Percentiles rank a stretch among this genome's conserved stretches.
Evolutionary conservation across 2,797 vertebrate genomes (phyloP).

Genomic region (Melanogrammus aeglefinus): DNA sequence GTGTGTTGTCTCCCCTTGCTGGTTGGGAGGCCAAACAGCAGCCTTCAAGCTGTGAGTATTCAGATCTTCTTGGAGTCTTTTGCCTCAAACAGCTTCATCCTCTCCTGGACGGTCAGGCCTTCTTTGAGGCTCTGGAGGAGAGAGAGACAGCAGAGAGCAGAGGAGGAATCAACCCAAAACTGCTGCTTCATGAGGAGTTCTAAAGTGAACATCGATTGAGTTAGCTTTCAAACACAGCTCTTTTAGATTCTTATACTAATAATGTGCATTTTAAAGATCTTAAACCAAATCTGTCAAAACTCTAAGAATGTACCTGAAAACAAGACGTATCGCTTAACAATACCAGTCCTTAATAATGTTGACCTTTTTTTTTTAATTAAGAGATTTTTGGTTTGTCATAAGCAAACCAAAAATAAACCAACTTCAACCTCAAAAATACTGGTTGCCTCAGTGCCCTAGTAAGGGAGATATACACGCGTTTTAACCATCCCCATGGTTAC

Average conservation of each 20-base stretch:
- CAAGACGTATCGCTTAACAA: background rate
- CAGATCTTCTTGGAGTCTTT: slow-evolving; percentile 93
- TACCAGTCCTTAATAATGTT: no score
- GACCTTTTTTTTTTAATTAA: no score
- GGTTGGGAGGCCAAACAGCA: background rate
- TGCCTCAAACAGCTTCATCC: slow-evolving; percentile 97
- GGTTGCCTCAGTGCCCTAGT: background rate
- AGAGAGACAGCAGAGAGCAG: slow-evolving; percentile 5
- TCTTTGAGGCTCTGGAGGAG: slow-evolving; percentile 93
- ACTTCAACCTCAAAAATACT: background rate
- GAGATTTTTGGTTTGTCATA: background rate
- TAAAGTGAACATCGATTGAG: background rate
- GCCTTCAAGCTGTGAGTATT: slow-evolving; percentile 22
- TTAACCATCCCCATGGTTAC: no score
- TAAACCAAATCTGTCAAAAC: background rate
- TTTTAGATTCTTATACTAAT: background rate
- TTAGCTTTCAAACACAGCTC: background rate
- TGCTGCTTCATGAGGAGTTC: background rate
- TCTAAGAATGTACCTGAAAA: background rate
- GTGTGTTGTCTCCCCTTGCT: background rate
- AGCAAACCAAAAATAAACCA: background rate
- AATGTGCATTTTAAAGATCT: background rate
- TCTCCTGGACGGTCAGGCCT: slow-evolving; percentile 95
- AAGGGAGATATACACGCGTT: background rate
- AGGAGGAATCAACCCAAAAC: background rate